Conservation (phyloP, 2,113 vertebrate genomes). For the Coreoperca whiteheadi region DNA sequence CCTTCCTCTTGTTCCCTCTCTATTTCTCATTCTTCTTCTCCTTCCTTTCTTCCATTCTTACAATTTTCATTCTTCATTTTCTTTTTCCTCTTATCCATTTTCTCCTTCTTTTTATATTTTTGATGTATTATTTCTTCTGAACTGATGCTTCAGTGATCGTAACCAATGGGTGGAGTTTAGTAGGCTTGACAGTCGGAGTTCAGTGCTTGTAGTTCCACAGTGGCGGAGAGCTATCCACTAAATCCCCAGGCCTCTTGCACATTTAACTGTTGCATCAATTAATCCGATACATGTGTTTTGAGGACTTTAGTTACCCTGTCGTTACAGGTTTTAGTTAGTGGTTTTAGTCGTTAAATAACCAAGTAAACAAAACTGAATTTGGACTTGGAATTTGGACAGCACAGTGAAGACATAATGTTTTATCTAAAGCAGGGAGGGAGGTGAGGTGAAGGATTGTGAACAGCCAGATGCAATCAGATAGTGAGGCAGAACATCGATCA, state of each 20-base stretch:
- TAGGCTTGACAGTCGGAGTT: neutral
- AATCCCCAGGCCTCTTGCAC: neutral
- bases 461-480: slow-evolving; percentile 27
- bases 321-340: neutral
- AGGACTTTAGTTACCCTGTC: neutral
- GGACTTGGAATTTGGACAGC: neutral
- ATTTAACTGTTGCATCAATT: neutral
- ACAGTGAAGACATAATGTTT: neutral
- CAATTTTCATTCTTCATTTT: neutral
- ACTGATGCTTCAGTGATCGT: neutral
- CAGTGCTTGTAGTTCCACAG: neutral
- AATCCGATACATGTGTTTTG: neutral
- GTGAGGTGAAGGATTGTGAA: too few species aligned
- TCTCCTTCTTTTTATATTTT: neutral
- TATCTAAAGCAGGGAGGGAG: slow-evolving; percentile 17
- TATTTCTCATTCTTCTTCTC: neutral
- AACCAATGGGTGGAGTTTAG: neutral
- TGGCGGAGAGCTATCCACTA: neutral
- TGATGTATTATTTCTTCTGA: too few species aligned
- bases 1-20: neutral
- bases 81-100: neutral
- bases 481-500: slow-evolving; percentile 14
- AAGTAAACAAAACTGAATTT: neutral
- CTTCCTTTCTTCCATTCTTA: too few species aligned
- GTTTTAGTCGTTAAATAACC: neutral